phyloP scores from a whole-genome alignment of 2,797 vertebrate genomes.

The Mormyrus proboscirostris region DNA sequence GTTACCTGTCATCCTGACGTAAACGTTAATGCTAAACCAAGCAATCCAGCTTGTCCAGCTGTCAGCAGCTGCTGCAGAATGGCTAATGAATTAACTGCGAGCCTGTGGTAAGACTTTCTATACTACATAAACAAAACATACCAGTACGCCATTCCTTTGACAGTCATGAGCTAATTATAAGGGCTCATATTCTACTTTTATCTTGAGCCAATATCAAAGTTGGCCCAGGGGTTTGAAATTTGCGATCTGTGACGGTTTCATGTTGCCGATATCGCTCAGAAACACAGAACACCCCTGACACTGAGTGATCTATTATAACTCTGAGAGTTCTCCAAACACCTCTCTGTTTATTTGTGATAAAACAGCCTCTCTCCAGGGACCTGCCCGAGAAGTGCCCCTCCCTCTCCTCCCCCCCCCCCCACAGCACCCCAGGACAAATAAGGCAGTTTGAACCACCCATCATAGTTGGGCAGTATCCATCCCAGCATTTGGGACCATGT shows the following conservation, averaged over 20 bases:
- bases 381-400: not conserved
- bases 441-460: not conserved
- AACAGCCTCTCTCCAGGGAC: not conserved
- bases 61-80: not conserved
- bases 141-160: not conserved
- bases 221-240: not conserved
- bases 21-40: not conserved
- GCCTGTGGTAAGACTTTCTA: not conserved
- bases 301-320: not conserved
- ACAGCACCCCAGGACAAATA: not conserved
- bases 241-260: not conserved
- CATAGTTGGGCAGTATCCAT: not conserved
- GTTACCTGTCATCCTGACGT: not conserved
- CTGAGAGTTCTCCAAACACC: not conserved
- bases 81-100: not conserved
- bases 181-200: not conserved
- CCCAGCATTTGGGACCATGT: not conserved
- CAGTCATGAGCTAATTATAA: not conserved
- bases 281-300: not conserved
- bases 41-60: not conserved
- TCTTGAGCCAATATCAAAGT: conserved; percentile 2
- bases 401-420: too few species aligned
- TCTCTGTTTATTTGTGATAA: conserved; percentile 11
- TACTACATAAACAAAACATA: not conserved
- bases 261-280: not conserved